These are phyloP conservation scores for Naso thynnoides DNA, from an alignment of 2,797 vertebrate genomes.

Conservation along the genomic window DNA sequence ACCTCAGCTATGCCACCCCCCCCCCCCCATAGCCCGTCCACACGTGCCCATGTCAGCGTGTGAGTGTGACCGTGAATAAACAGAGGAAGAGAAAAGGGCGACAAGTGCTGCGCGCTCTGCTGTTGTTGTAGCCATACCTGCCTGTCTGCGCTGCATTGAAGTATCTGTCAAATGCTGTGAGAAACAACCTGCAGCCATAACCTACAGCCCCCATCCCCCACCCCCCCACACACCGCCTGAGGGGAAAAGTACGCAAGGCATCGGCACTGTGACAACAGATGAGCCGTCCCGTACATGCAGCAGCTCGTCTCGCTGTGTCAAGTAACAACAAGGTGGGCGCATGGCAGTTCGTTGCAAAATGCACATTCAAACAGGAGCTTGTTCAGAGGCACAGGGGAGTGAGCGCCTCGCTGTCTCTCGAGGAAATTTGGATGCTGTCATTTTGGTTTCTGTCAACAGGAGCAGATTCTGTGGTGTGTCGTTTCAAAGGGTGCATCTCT, in stretches of 20 bases:
- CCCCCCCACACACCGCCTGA: slow-evolving; percentile 14
- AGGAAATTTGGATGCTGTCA: slow-evolving; percentile 64
- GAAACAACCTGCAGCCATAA: slow-evolving; percentile 35
- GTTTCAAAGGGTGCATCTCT: slow-evolving; percentile 55
- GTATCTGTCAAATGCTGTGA: slow-evolving; percentile 52
- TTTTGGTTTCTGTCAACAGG: slow-evolving; percentile 57
- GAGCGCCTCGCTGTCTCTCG: slow-evolving; percentile 41
- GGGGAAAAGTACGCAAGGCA: slow-evolving; percentile 43
- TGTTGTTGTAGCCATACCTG: slow-evolving; percentile 66
- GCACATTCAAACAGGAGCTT: slow-evolving; percentile 30
- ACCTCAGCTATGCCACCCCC: too few species aligned
- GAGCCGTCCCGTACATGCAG: slow-evolving; percentile 59
- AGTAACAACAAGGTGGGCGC: slow-evolving; percentile 61
- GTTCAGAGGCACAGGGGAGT: slow-evolving; percentile 32
- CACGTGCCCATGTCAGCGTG: slow-evolving; percentile 19
- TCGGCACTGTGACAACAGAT: slow-evolving; percentile 50
- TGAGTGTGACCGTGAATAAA: slow-evolving; percentile 43
- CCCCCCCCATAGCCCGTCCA: background rate
- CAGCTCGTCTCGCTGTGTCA: slow-evolving; percentile 65
- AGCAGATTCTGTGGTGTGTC: slow-evolving; percentile 28
- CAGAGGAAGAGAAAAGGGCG: slow-evolving; percentile 31
- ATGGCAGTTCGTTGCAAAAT: slow-evolving; percentile 55
- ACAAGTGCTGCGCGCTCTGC: slow-evolving; percentile 39
- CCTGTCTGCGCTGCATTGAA: slow-evolving; percentile 52
- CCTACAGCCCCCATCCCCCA: background rate